phyloP scores from a whole-genome alignment of 2,113 vertebrate species.

The Neolamprologus longior region DNA sequence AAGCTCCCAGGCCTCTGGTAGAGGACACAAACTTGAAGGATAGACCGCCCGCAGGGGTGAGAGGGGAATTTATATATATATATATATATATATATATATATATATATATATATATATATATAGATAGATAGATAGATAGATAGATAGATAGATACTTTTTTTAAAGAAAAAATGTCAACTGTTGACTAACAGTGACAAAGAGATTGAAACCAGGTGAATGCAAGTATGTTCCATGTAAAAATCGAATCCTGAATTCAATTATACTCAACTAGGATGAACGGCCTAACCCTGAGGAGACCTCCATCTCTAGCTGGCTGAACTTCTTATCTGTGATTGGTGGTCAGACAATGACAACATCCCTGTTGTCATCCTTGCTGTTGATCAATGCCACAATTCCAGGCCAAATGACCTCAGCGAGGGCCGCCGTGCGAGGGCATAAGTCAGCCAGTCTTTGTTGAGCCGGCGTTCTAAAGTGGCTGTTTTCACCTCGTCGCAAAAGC shows the following conservation, averaged over 20 bases:
- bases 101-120: rapidly evolving
- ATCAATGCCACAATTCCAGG: conserved; percentile 17
- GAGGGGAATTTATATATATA: neutral
- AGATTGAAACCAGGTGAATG: neutral
- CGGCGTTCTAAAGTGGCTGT: neutral
- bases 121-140: neutral
- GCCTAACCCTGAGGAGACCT: neutral
- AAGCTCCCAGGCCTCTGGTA: neutral
- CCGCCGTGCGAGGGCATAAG: neutral
- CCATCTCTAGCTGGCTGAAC: neutral
- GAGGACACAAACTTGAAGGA: neutral
- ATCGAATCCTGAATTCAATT: neutral
- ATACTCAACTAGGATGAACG: neutral
- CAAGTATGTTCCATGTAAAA: neutral
- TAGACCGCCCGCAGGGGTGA: rapidly evolving
- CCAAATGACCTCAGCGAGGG: conserved; percentile 4
- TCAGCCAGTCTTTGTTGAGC: neutral
- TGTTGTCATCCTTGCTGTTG: neutral
- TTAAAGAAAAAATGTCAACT: neutral
- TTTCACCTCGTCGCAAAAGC: neutral
- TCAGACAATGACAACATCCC: neutral
- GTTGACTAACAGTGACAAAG: neutral
- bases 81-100: too few species aligned
- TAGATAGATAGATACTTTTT: neutral
- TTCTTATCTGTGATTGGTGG: conserved; percentile 14